Conservation (phyloP, 2,797 vertebrate species). For the Chloroceryle inda region DNA sequence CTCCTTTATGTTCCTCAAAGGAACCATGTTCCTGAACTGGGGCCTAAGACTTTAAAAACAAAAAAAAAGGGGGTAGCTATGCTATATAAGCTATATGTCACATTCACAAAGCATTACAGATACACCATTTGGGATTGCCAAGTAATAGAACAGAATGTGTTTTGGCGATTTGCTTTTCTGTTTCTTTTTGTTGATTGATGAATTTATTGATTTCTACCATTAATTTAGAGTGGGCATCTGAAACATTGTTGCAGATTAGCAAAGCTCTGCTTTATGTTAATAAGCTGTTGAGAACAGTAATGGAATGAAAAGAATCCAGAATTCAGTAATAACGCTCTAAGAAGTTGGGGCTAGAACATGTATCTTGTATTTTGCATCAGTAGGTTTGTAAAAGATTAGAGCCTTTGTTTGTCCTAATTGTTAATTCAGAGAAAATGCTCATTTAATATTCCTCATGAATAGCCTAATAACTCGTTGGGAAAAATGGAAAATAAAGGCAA, state of each 20-base stretch:
- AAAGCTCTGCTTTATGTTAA: not conserved
- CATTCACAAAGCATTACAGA: constrained; percentile 1
- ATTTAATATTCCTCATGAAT: not conserved
- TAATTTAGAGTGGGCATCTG: constrained; percentile 30
- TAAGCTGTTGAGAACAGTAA: constrained; percentile 15
- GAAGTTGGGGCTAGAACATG: not conserved
- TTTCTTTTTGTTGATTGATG: constrained; percentile 9
- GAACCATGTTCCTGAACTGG: not conserved
- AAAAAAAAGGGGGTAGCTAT: not conserved
- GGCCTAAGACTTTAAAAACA: not conserved
- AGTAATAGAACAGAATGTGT: constrained; percentile 36
- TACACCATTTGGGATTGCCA: constrained; percentile 19
- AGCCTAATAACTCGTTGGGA: not conserved
- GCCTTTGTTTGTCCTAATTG: not conserved
- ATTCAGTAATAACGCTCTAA: not conserved
- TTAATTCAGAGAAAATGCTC: not conserved
- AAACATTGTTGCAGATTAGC: constrained; percentile 5
- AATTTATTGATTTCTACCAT: constrained; percentile 41
- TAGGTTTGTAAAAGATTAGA: not conserved
- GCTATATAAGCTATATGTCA: not conserved
- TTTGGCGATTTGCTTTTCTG: constrained; percentile 1
- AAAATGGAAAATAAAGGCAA: not conserved
- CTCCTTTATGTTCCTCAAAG: not conserved
- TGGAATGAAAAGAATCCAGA: constrained; percentile 10
- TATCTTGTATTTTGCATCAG: not conserved